Base-by-base conservation (phyloP, 2,113 vertebrate species). In the Terrapene triunguis region DNA sequence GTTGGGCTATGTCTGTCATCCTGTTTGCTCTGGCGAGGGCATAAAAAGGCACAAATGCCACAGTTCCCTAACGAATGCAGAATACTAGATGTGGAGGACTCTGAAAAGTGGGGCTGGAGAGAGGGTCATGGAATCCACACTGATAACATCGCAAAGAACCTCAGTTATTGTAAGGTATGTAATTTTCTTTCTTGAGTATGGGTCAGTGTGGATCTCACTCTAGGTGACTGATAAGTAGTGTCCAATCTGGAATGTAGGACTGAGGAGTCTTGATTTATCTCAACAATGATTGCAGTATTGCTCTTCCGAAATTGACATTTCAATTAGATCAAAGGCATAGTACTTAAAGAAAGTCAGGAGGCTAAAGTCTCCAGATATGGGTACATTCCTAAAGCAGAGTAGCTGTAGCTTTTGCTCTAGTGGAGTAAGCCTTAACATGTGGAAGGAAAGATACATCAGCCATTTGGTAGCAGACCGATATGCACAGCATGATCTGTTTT, bases 91-190 rank as follows among this genome's bases (percentile, higher is more conserved):
- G 72, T 1, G 0, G 48, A 84, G 42, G 55, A 55, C 65, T 27
- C 11, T 69, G 84, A 24, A 65, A 84, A 42, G 29, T 44, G 65
- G n/a, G 51, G 8, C 8, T 54, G 44, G 16, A 81, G 81, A 17
- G 35, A 0, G 0, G 27, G 54, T 25, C 53, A 76, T 27, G 11
- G 10, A 79, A 38, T 25, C 19, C 0, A 0, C 76, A 76, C 7
- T 9, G 32, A 32, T 0, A 0, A 0, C 22, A 29, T 51, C 48
- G 78, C 76, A 82, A 53, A 25, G n/a, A 88, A 90, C 13, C 42
- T 38, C 11, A 72, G 55, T 19, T 59, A 35, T 5, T 22, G 16
- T 72, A 72, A 72, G 19, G 65, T 38, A 38, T 3, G n/a, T 22
- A 72, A 72, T 72, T 1, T 53, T 80, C 32, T 48, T 50, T 79